A percentile compares a stretch with the other conserved stretches of the same genome.
phyloP scores from a whole-genome alignment of 2,113 vertebrate species.

The Myotis yumanensis region DNA sequence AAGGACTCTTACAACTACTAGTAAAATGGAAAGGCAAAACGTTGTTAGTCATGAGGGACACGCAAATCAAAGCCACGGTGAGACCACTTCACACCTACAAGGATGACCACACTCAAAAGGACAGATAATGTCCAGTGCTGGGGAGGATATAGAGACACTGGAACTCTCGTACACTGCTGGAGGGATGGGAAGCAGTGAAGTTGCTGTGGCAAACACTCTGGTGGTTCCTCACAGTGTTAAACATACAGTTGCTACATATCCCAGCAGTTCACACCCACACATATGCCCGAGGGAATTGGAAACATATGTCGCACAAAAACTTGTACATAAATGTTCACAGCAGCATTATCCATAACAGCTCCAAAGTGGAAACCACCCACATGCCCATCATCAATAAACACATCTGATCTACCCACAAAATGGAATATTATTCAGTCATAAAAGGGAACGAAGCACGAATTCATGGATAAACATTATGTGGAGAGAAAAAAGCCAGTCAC shows the following conservation, averaged over 20 bases:
- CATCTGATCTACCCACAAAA: background rate
- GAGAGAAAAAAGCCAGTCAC: background rate
- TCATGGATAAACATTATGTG: too few species aligned
- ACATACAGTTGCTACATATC: background rate
- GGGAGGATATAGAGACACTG: rapidly evolving
- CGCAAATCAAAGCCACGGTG: background rate
- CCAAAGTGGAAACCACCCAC: background rate
- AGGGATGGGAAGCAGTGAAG: background rate
- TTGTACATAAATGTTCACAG: background rate
- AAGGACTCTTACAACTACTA: background rate
- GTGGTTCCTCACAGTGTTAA: background rate
- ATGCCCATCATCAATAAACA: background rate
- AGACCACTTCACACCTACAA: background rate
- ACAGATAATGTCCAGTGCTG: background rate
- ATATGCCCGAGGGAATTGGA: background rate
- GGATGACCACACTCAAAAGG: background rate
- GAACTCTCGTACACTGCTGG: background rate
- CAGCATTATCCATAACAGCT: background rate
- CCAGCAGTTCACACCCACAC: background rate
- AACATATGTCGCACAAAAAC: background rate
- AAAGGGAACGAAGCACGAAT: background rate
- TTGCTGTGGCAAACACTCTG: background rate
- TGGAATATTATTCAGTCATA: background rate
- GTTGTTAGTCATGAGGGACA: too few species aligned
- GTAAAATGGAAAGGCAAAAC: background rate